Percentiles rank a stretch among this genome's conserved stretches.
Evolutionary conservation across 2,797 vertebrate species (phyloP).

Genomic region (Petrocephalus schoutedeni): DNA sequence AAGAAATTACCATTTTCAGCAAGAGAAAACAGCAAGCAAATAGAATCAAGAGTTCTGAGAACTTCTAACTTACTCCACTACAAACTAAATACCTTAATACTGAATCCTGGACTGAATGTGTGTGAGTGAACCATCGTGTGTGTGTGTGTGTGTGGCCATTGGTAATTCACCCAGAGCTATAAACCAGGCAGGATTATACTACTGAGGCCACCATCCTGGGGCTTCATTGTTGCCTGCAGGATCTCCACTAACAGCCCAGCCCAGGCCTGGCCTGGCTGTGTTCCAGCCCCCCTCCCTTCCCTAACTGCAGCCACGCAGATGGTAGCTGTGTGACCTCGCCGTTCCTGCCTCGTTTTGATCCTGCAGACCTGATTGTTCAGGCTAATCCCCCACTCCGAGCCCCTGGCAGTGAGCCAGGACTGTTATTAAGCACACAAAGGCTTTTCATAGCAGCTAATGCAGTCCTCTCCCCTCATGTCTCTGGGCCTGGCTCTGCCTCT

Average conservation of each 20-base stretch:
- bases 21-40: neutral
- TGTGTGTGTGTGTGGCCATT: neutral
- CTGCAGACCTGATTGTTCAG: slow-evolving; percentile 82
- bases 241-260: slow-evolving; percentile 37
- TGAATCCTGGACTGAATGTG: neutral
- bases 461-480: slow-evolving; percentile 9
- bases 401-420: slow-evolving; percentile 72
- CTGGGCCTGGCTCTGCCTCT: neutral
- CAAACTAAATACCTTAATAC: neutral
- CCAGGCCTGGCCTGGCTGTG: slow-evolving; percentile 31
- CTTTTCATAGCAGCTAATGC: slow-evolving; percentile 73
- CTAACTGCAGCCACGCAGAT: slow-evolving; percentile 88
- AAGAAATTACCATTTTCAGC: neutral
- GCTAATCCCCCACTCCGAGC: slow-evolving; percentile 81
- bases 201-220: neutral
- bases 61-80: neutral
- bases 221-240: slow-evolving; percentile 56
- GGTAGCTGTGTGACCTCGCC: slow-evolving; percentile 86
- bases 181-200: neutral
- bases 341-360: slow-evolving; percentile 85
- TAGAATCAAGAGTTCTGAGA: neutral
- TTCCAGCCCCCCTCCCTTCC: slow-evolving; percentile 53
- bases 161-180: neutral
- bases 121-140: neutral
- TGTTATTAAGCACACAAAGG: slow-evolving; percentile 84